phyloP scores from a whole-genome alignment of 1,140 invertebrate genomes.

The Bombus superbus region DNA sequence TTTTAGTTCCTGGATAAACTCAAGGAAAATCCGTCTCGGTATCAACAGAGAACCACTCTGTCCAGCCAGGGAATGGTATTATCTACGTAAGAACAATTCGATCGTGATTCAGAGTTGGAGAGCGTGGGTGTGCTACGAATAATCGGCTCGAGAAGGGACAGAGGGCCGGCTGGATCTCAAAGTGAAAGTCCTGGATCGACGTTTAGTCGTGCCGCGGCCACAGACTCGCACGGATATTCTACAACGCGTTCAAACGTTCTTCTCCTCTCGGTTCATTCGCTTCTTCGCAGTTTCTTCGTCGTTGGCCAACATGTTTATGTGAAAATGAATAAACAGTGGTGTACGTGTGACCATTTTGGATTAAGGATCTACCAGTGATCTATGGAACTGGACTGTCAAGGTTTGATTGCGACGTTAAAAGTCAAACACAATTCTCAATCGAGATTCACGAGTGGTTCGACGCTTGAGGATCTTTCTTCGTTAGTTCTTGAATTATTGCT shows the following conservation, averaged over 20 bases:
- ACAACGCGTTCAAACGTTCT: neutral
- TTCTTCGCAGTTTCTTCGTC: neutral
- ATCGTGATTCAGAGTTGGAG: conserved; percentile 53
- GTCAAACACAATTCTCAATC: neutral
- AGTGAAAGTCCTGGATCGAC: conserved; percentile 63
- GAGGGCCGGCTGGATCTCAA: conserved; percentile 47
- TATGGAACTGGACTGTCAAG: neutral
- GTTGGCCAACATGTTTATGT: neutral
- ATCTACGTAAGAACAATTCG: conserved; percentile 33
- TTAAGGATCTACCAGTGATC: conserved; percentile 24
- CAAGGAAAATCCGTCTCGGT: neutral
- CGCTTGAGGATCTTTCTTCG: neutral
- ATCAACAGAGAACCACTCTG: neutral
- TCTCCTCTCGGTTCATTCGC: neutral
- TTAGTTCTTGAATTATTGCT: neutral
- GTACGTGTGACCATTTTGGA: conserved; percentile 26
- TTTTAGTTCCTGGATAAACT: neutral
- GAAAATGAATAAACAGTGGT: conserved; percentile 28
- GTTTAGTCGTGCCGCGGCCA: conserved; percentile 44
- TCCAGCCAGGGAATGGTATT: conserved; percentile 19
- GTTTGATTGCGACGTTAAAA: neutral
- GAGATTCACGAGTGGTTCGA: neutral
- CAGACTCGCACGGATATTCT: neutral
- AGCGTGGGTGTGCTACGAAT: conserved; percentile 59
- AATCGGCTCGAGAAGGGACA: conserved; percentile 49